phyloP scores from a whole-genome alignment of 2,888 invertebrate species.

The Timema podura region DNA sequence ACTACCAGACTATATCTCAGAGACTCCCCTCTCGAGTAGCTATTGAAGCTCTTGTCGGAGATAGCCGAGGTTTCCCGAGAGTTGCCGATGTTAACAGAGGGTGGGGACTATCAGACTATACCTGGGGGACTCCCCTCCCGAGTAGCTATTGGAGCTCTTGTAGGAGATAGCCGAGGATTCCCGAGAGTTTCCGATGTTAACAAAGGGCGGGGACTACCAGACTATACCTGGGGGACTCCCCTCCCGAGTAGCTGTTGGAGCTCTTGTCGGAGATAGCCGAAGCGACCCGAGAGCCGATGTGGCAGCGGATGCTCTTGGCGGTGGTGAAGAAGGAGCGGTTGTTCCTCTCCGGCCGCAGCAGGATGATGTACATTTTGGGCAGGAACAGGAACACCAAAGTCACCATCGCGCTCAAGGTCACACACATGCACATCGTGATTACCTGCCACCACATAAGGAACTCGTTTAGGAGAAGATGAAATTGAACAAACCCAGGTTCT shows the following conservation, averaged over 20 bases:
- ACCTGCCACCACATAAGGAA: conserved; percentile 19
- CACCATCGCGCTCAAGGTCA: conserved; percentile 68
- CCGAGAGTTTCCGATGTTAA: conserved; percentile 30
- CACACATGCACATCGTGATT: conserved; percentile 56
- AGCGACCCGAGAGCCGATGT: conserved; percentile 55
- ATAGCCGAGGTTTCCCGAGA: conserved; percentile 46
- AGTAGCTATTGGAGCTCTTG: conserved; percentile 40
- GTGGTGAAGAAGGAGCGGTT: conserved; percentile 71
- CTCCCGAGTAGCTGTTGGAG: conserved; percentile 34
- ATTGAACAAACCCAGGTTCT: too few relatives aligned
- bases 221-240: conserved; percentile 29
- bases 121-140: conserved; percentile 30
- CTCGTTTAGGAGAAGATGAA: too few relatives aligned
- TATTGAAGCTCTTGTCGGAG: conserved; percentile 43
- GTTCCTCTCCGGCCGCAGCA: conserved; percentile 70
- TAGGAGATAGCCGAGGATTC: conserved; percentile 47
- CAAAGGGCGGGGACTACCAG: too few relatives aligned
- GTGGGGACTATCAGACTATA: background rate
- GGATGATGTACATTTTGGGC: conserved; percentile 72
- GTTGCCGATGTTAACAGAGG: conserved; percentile 50
- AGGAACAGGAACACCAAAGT: conserved; percentile 69
- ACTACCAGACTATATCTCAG: conserved; percentile 22
- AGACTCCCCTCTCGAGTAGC: conserved; percentile 29
- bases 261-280: conserved; percentile 46
- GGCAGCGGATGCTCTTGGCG: conserved; percentile 65